Percentiles rank a stretch among this genome's conserved stretches.
Conservation (phyloP, 2,113 vertebrate species). For the Tiliqua scincoides region DNA sequence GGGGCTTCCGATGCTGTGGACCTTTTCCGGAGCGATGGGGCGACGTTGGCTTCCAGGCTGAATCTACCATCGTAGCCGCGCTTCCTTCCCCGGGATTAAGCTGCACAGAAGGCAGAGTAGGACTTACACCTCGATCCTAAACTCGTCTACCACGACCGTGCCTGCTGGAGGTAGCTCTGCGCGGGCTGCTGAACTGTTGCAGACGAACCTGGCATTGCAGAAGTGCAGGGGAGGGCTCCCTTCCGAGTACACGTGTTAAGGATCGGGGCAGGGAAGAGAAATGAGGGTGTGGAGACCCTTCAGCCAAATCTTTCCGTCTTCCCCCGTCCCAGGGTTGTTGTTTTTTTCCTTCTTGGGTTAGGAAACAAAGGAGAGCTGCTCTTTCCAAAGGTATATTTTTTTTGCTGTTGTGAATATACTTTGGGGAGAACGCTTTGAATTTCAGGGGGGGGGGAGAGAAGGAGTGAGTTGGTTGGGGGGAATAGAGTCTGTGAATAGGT, state of each 20-base stretch:
- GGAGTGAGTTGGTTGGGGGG: background rate
- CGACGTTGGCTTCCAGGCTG: too few relatives aligned
- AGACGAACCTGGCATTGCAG: background rate
- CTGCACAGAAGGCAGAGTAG: background rate
- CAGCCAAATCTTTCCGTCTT: background rate
- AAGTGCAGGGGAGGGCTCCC: too few relatives aligned
- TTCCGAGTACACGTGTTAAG: too few relatives aligned
- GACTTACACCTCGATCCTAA: background rate
- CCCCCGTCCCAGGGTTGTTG: background rate
- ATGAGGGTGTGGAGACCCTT: background rate
- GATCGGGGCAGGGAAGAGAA: too few relatives aligned
- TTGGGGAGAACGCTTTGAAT: background rate
- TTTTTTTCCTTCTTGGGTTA: background rate
- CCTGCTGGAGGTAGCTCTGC: background rate
- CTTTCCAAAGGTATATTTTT: background rate
- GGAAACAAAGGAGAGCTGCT: too few relatives aligned
- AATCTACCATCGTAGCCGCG: background rate
- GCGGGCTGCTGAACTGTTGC: background rate
- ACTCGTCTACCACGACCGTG: background rate
- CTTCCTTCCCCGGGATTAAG: background rate
- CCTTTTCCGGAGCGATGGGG: background rate
- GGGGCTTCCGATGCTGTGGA: too few relatives aligned
- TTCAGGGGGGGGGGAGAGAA: background rate
- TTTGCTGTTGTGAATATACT: background rate
- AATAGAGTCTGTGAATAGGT: too few relatives aligned